Evolutionary conservation across 2,888 invertebrate genomes (phyloP), one percentile per base, ranked within the genome.

Genomic region (Seladonia tumulorum): DNA sequence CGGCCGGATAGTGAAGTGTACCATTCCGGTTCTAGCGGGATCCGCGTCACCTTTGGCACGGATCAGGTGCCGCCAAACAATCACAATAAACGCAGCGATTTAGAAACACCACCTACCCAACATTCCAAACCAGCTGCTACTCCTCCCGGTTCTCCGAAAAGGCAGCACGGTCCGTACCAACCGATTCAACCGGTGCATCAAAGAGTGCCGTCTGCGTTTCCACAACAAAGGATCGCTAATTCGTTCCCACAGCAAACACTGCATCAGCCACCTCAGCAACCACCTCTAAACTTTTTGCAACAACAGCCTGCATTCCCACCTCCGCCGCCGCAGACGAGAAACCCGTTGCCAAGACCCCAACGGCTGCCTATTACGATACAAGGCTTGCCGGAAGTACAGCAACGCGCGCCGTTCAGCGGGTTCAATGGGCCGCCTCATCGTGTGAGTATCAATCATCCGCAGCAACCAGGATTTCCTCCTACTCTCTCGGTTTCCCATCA

Each of bases 1-100:
- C 97, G 97, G 91, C 98, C 98, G 0, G 98, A 98, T 92, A 98
- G 98, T 3, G 98, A 98, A 95, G 96, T 97, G 22, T 98, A 97
- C 91, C 98, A 98, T 91, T 95, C 95, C 0, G 97, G 97, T 86
- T 97, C 97, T 87, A 97, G 97, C 90, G 98, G 97, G 76, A 97
- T 98, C 2, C 97, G 97, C 92, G 97, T 98, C 1, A 98, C 98
- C 10, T 98, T 98, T 91, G 98, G 98, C 0, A 97, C 96, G 83
- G 97, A 97, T 88, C 92, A 94, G 79, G 79, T 95, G 29, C 95
- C 95, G 0, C 94, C 95, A 7, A 95, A 95, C 81, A 94, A 88
- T 87, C 95, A 94, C 79, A 94, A 92, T 84, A 95, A 95, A 76
- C 91, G 93, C 78, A 95, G 93, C 90, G 95, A 93, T 82, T 87